Base-by-base conservation (phyloP, 2,797 vertebrate genomes). In the Danio albolineatus region DNA sequence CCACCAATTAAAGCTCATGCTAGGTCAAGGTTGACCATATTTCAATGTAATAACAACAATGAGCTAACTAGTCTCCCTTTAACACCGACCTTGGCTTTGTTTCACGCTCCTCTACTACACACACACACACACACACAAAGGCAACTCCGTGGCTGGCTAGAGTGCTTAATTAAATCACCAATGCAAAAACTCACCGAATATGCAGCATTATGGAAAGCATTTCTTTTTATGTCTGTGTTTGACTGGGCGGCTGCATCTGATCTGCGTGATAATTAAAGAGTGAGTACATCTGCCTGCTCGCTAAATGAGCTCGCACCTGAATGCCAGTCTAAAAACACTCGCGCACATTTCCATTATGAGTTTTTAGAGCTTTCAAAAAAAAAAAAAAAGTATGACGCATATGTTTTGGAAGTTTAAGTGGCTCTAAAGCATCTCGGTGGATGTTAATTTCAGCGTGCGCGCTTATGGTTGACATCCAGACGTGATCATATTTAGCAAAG, bases 401-500 rank as follows among this genome's bases (percentile, higher is more conserved):
- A 36, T 53, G 48, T 38, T 61, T 76, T 70, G 19, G 72, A 61
- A 62, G 69, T 62, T 70, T 73, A 80, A 71, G 75, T 78, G 60
- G 43, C 41, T 71, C 65, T 28, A 10, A 57, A 21, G 53, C 61
- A 21, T 69, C 61, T 73, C 13, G 13, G 6, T 4, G 14, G 16
- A 28, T 44, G 71, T 19, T 82, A 59, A 65, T 74, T 46, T 64
- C 67, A 71, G 56, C 28, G 6, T 28, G 76, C 73, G 48, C 44
- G 53, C 49, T 54, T 57, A 44, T 6, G 76, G 57, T 36, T 84
- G 78, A 80, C 82, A 83, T 21, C 59, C 60, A 67, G 51, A 64
- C 66, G 74, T 84, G 86, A 83, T 82, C 75, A 88, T 80, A 85
- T 87, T 86, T 72, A 64, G 74, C 61, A 81, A 54, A 69, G 17